Conservation (phyloP, 2,888 invertebrate genomes). For the Pachymerium ferrugineum region DNA sequence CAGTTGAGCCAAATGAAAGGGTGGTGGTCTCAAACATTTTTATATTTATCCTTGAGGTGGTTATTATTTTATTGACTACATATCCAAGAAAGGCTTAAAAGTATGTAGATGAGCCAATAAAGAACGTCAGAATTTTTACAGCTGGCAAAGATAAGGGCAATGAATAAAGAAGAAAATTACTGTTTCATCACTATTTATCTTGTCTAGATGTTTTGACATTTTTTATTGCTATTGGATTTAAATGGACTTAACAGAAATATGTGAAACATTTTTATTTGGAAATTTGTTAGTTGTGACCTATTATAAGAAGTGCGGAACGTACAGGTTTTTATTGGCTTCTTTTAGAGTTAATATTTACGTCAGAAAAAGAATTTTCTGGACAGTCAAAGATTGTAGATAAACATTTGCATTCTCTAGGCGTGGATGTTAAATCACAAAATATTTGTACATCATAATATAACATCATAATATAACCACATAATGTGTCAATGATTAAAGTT, state of each 20-base stretch:
- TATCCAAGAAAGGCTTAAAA: not conserved
- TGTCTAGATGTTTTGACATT: not conserved
- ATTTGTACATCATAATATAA: no score
- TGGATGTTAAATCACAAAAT: no score
- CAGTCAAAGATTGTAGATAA: no score
- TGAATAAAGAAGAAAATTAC: not conserved
- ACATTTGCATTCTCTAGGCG: no score
- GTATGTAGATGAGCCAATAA: not conserved
- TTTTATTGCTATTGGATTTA: not conserved
- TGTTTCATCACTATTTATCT: not conserved
- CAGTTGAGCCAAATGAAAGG: not conserved
- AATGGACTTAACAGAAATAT: not conserved
- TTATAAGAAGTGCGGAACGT: no score
- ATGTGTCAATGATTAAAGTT: no score
- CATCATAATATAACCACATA: no score
- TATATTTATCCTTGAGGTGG: not conserved
- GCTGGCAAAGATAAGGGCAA: not conserved
- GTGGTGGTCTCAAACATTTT: not conserved
- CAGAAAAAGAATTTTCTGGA: no score
- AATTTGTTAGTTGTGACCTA: no score
- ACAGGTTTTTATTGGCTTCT: no score
- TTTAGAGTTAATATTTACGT: no score
- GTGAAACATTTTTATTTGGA: no score
- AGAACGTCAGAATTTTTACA: not conserved
- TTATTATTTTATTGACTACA: not conserved